These are phyloP conservation scores for Drosophila dunni DNA, from an alignment of 1,140 invertebrate genomes.

Conservation along the genomic window DNA sequence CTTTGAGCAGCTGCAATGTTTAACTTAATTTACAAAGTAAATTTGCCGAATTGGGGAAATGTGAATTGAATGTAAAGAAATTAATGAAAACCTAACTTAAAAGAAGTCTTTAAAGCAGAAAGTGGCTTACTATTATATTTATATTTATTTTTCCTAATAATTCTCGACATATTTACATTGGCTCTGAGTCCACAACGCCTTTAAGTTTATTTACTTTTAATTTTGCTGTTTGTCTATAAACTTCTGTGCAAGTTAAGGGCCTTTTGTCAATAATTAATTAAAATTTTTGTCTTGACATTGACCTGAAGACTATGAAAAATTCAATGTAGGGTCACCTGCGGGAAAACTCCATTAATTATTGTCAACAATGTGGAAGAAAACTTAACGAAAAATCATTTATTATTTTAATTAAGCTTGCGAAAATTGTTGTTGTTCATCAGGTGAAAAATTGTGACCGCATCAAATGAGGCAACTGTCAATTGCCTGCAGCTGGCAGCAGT, in stretches of 20 bases:
- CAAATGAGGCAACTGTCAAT: conserved; percentile 67
- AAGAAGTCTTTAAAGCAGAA: not conserved
- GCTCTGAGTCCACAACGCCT: not conserved
- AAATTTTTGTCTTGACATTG: conserved; percentile 17
- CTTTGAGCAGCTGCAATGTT: conserved; percentile 21
- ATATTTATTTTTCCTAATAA: not conserved
- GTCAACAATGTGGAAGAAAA: conserved; percentile 34
- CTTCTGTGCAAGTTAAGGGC: not conserved
- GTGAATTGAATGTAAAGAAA: not conserved
- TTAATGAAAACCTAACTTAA: not conserved
- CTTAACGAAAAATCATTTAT: conserved; percentile 73
- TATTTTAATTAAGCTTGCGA: conserved; percentile 76
- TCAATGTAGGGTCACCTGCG: not conserved
- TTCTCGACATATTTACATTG: not conserved
- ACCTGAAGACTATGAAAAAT: conserved; percentile 12
- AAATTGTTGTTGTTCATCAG: conserved; percentile 53
- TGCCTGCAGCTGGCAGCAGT: conserved; percentile 38
- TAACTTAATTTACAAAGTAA: conserved; percentile 29
- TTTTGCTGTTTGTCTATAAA: not conserved
- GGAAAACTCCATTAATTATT: conserved; percentile 40
- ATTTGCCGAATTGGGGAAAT: conserved; percentile 16
- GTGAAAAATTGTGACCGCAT: conserved; percentile 65
- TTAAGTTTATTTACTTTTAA: conserved; percentile 7
- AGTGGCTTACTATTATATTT: not conserved
- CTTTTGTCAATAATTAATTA: conserved; percentile 25